Evolutionary conservation across 2,797 vertebrate genomes (phyloP).

Genomic region (Esox masquinongy): DNA sequence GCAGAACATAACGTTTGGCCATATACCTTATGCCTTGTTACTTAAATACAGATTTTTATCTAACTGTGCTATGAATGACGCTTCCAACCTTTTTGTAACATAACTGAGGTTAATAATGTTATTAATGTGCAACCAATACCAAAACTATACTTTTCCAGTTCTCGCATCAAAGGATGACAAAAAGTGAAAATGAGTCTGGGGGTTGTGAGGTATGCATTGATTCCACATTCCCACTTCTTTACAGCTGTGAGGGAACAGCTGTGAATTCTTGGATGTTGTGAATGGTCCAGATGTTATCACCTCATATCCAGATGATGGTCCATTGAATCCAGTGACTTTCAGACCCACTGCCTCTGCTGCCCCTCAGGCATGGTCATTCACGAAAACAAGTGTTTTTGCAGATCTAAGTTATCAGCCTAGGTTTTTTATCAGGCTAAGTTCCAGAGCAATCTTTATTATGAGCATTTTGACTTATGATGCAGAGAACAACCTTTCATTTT

Average conservation of each 20-base stretch:
- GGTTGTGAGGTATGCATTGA: not conserved
- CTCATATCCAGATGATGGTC: conserved; percentile 21
- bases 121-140: not conserved
- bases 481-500: not conserved
- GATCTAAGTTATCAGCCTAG: too few relatives aligned
- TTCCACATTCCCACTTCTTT: not conserved
- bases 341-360: not conserved
- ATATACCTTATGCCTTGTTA: too few relatives aligned
- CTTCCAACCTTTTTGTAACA: not conserved
- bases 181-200: not conserved
- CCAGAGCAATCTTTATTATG: not conserved
- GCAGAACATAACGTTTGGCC: too few relatives aligned
- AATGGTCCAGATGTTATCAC: conserved; percentile 24
- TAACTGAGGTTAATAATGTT: not conserved
- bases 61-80: not conserved
- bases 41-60: not conserved
- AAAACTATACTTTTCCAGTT: not conserved
- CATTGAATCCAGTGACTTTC: conserved; percentile 9
- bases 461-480: not conserved
- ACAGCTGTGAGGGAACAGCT: conserved; percentile 15
- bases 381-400: not conserved
- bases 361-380: conserved; percentile 11
- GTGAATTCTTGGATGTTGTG: conserved; percentile 13
- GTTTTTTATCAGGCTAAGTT: too few relatives aligned
- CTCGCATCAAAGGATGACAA: not conserved